Evolutionary conservation across 2,888 invertebrate genomes (phyloP).

Genomic region (Heliconius aoede): DNA sequence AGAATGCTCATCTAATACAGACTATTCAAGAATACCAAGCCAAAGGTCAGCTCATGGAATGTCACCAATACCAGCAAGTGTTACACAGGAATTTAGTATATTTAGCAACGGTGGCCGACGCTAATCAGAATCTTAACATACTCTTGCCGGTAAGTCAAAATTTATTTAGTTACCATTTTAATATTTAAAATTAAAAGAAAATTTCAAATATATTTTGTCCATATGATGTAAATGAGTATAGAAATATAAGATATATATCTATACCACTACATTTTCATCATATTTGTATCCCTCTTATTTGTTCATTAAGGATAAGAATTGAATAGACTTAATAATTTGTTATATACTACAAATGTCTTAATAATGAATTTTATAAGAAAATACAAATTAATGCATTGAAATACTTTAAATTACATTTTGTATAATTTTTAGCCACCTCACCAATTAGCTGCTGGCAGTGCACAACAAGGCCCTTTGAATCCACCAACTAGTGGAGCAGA

Average conservation of each 20-base stretch:
- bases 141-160: conserved; percentile 89
- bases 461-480: conserved; percentile 71
- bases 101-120: conserved; percentile 97
- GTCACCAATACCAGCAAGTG: conserved; percentile 96
- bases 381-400: too few relatives aligned
- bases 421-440: conserved; percentile 75
- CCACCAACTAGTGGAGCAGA: conserved; percentile 71
- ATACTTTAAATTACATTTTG: background rate
- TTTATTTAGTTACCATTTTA: background rate
- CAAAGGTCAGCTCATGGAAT: conserved; percentile 96
- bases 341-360: too few relatives aligned
- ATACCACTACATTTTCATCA: too few relatives aligned
- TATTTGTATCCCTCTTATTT: too few relatives aligned
- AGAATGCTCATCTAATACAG: conserved; percentile 98
- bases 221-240: background rate
- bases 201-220: background rate
- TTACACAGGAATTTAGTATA: conserved; percentile 98
- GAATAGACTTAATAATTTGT: background rate
- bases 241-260: too few relatives aligned
- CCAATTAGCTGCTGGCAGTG: conserved; percentile 82
- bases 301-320: background rate
- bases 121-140: conserved; percentile 95
- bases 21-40: conserved; percentile 98
- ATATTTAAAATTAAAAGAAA: background rate
- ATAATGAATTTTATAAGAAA: too few relatives aligned